These are phyloP conservation scores for Atherinosoma microstoma DNA, from an alignment of 2,797 vertebrate genomes.

Conservation along the genomic window DNA sequence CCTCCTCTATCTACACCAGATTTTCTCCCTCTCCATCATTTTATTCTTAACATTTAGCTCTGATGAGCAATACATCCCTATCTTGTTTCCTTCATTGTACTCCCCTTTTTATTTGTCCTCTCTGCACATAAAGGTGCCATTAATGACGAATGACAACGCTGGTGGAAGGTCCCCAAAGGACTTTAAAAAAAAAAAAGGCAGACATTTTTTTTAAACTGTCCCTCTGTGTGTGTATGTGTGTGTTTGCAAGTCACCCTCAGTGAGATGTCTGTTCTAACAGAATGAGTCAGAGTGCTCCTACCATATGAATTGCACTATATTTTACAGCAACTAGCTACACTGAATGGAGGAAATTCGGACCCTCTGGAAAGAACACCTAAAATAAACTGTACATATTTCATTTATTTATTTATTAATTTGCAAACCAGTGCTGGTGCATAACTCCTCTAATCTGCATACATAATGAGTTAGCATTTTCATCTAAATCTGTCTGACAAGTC, in stretches of 20 bases:
- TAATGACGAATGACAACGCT: constrained; percentile 40
- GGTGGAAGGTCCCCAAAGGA: constrained; percentile 17
- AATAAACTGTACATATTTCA: not conserved
- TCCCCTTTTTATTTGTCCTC: not conserved
- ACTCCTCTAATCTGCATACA: not conserved
- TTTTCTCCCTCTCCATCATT: not conserved
- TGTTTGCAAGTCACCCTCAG: constrained; percentile 13
- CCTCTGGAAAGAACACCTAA: constrained; percentile 24
- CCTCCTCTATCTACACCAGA: constrained; percentile 8
- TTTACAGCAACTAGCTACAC: constrained; percentile 5
- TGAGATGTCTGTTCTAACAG: constrained; percentile 40
- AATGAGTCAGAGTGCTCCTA: constrained; percentile 50
- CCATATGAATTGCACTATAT: constrained; percentile 24
- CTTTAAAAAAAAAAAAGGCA: too few relatives aligned
- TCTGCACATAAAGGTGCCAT: constrained; percentile 19
- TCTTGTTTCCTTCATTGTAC: constrained; percentile 12
- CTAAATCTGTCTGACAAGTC: not conserved
- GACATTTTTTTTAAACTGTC: too few relatives aligned
- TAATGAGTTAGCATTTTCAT: not conserved
- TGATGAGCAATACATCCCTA: not conserved
- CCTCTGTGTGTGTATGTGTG: constrained; percentile 1
- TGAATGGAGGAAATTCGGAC: constrained; percentile 14
- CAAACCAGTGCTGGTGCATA: not conserved
- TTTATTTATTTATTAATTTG: not conserved
- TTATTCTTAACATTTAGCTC: not conserved